Evolutionary conservation across 2,888 invertebrate genomes (phyloP), one percentile per base, ranked within the genome.

Genomic region (Drosophila atripex): DNA sequence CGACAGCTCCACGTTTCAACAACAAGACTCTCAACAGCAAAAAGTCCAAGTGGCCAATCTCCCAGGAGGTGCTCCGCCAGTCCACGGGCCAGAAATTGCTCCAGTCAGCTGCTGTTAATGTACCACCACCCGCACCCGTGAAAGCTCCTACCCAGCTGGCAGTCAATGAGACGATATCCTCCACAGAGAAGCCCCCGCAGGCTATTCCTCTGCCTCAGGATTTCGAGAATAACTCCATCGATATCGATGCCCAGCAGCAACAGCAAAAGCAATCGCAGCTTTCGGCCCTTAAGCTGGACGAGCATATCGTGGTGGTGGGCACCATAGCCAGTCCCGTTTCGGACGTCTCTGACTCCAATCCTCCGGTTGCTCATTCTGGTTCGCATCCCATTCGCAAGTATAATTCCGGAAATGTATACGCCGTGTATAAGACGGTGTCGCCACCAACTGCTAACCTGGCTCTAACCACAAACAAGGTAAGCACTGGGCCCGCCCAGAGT

Each of bases 181-280:
- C 91, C 3, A 89, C 91, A 1, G 90, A 91, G 58, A 90, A 90
- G 58, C 88, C 83, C 1, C 53, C 88, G 0, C 89, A 88, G 38
- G 60, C 73, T 18, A 70, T 89, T 14, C 74, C 89, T 1, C 56
- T 89, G 30, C 83, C 90, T 9, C 91, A 90, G 63, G 91, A 91
- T 52, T 90, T 91, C 52, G 91, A 91, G 64, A 91, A 90, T 55
- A 91, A 91, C 66, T 91, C 91, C 6, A 91, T 91, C 7, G 91
- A 91, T 52, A 87, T 85, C 1, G 90, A 90, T 49, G 88, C 90
- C 3, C 89, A 87, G 28, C 39, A 39, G 39, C 39, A 41, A 16
- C 39, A 41, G 9, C 66, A 38, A 50, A 71, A 71, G 45, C 74
- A 45, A 51, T 74, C 39, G 35, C 47, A 61, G 35, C 82, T 73